Evolutionary conservation across 2,888 invertebrate species (phyloP).

Genomic region (Harpalus rubripes): DNA sequence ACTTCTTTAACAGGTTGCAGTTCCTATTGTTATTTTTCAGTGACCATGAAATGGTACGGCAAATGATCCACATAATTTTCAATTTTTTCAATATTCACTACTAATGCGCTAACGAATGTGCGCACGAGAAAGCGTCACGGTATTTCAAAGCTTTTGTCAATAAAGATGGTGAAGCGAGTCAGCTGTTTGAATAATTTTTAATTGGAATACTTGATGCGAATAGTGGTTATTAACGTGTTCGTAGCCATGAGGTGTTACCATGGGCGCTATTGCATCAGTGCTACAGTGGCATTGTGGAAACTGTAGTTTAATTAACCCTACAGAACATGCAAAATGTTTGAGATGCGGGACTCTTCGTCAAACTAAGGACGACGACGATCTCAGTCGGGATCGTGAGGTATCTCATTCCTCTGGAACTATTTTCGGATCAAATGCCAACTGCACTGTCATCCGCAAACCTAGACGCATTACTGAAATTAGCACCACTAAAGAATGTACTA

Average conservation of each 20-base stretch:
- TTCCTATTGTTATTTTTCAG: conserved; percentile 36
- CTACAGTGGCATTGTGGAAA: conserved; percentile 95
- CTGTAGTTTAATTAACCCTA: conserved; percentile 93
- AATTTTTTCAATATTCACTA: conserved; percentile 63
- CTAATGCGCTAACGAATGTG: conserved; percentile 62
- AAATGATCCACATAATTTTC: conserved; percentile 56
- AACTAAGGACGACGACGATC: conserved; percentile 79
- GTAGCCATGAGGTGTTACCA: conserved; percentile 80
- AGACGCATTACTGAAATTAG: conserved; percentile 53
- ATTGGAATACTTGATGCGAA: conserved; percentile 62
- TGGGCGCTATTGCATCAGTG: conserved; percentile 96
- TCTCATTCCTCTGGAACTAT: conserved; percentile 71
- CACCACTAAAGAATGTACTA: conserved; percentile 30
- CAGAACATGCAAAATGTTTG: conserved; percentile 90
- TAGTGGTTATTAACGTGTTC: conserved; percentile 65
- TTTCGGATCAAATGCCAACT: conserved; percentile 74
- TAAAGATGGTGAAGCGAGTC: conserved; percentile 67
- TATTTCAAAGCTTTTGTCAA: conserved; percentile 67
- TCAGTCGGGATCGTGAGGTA: conserved; percentile 71
- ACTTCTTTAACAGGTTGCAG: conserved; percentile 54
- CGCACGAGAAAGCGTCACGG: conserved; percentile 65
- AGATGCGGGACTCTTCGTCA: conserved; percentile 87
- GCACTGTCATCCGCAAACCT: conserved; percentile 75
- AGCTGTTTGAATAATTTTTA: conserved; percentile 66
- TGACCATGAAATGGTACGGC: conserved; percentile 40